phyloP scores from a whole-genome alignment of 1,140 invertebrate genomes.

The Anadara kagoshimensis region DNA sequence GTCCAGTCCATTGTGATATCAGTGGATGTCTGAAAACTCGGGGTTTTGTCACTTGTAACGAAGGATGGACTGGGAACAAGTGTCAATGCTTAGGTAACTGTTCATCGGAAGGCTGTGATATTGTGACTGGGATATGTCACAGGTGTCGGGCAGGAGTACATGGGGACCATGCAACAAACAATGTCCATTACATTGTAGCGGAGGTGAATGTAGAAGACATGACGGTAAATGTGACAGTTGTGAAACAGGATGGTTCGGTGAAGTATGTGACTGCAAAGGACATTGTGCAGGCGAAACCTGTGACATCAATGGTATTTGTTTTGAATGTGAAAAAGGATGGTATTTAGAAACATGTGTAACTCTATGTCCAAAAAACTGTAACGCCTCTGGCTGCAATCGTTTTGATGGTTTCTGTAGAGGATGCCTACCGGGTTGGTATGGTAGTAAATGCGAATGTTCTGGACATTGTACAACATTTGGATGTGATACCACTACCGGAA shows the following conservation, averaged over 20 bases:
- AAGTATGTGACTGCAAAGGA: slow-evolving; percentile 16
- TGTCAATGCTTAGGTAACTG: slow-evolving; percentile 20
- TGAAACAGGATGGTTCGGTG: slow-evolving; percentile 19
- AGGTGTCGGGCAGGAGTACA: neutral
- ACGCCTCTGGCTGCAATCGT: neutral
- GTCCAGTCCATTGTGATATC: slow-evolving; percentile 13
- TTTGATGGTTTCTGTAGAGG: neutral
- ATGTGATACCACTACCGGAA: slow-evolving; percentile 7
- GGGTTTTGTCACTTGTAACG: slow-evolving; percentile 8
- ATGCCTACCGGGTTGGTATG: slow-evolving; percentile 21
- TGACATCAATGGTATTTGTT: neutral
- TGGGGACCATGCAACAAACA: neutral
- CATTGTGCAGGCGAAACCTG: slow-evolving; percentile 13
- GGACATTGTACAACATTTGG: slow-evolving; percentile 5
- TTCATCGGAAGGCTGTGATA: slow-evolving; percentile 3
- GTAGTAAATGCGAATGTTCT: slow-evolving; percentile 16
- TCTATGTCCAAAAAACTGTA: neutral
- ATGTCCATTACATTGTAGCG: slow-evolving; percentile 23
- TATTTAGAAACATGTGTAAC: neutral
- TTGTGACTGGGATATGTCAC: neutral
- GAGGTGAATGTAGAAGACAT: neutral
- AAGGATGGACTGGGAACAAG: slow-evolving; percentile 8
- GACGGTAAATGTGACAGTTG: slow-evolving; percentile 16
- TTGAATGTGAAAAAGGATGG: neutral
- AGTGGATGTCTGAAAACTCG: slow-evolving; percentile 2